Conservation (phyloP, 1,140 invertebrate species). For the Drosophila insularis region DNA sequence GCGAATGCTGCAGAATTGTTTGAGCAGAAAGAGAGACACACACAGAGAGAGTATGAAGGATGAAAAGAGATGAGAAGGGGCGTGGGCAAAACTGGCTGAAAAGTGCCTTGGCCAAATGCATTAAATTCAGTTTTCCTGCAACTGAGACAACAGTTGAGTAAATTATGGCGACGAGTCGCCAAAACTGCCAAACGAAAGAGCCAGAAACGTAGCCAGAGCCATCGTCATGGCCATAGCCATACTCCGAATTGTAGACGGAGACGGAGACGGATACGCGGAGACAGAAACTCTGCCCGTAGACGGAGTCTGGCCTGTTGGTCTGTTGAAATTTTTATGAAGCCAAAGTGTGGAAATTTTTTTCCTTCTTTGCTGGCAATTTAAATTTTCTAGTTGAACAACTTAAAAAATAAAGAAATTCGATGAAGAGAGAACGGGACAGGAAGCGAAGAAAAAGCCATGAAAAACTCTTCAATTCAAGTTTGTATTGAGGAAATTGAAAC, state of each 20-base stretch:
- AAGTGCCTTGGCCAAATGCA: slow-evolving; percentile 69
- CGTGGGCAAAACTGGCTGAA: slow-evolving; percentile 31
- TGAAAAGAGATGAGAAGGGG: neutral
- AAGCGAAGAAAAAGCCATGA: neutral
- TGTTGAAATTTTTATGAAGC: slow-evolving; percentile 73
- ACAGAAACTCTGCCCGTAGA: slow-evolving; percentile 5
- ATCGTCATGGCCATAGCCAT: slow-evolving; percentile 5
- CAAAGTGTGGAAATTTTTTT: slow-evolving; percentile 29
- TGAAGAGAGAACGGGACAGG: neutral
- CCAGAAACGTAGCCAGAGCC: slow-evolving; percentile 3
- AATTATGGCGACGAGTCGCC: slow-evolving; percentile 70
- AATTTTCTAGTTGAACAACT: slow-evolving; percentile 17
- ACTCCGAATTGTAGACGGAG: slow-evolving; percentile 11
- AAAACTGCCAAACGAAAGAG: slow-evolving; percentile 39
- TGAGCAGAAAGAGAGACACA: slow-evolving; percentile 12
- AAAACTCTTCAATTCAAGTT: neutral
- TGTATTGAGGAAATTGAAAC: slow-evolving; percentile 11
- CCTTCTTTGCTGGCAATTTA: slow-evolving; percentile 16
- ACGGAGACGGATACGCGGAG: neutral
- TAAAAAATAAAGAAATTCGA: slow-evolving; percentile 4
- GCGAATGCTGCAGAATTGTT: slow-evolving; percentile 50
- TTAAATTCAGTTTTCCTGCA: slow-evolving; percentile 79
- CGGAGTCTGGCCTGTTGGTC: slow-evolving; percentile 37
- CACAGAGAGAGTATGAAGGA: neutral
- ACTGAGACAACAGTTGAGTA: slow-evolving; percentile 79